Conservation (phyloP, 2,797 vertebrate species). For the Rhadinocentrus ornatus region DNA sequence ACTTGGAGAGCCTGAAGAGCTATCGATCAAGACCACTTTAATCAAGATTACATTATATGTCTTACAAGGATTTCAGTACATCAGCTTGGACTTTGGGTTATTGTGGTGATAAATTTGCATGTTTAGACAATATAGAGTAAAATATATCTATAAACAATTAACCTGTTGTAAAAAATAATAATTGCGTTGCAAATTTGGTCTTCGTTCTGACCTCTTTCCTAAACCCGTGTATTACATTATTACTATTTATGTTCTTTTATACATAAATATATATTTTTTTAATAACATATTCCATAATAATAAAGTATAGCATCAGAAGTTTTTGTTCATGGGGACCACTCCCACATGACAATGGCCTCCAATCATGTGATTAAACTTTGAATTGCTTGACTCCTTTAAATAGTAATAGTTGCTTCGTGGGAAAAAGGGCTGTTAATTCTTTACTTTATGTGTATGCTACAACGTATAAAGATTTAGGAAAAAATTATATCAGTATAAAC, state of each 20-base stretch:
- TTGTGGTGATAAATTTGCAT: not conserved
- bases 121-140: not conserved
- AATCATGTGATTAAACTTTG: constrained; percentile 1
- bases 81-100: too few relatives aligned
- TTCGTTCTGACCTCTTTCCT: not conserved
- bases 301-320: too few relatives aligned
- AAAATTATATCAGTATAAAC: not conserved
- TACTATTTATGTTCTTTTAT: too few relatives aligned
- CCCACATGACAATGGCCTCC: not conserved
- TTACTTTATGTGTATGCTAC: not conserved
- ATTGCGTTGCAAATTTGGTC: not conserved
- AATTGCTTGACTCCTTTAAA: too few relatives aligned
- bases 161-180: not conserved
- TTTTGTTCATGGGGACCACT: not conserved
- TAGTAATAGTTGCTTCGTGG: too few relatives aligned
- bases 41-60: too few relatives aligned
- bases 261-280: too few relatives aligned
- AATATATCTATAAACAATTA: not conserved
- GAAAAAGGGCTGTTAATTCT: not conserved
- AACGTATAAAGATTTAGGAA: not conserved
- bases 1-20: too few relatives aligned
- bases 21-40: too few relatives aligned
- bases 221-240: not conserved
- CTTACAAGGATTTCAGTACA: too few relatives aligned
- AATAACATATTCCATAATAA: too few relatives aligned